These are phyloP conservation scores for Urocitellus parryii DNA, from an alignment of 2,113 vertebrate genomes.

Conservation along the genomic window DNA sequence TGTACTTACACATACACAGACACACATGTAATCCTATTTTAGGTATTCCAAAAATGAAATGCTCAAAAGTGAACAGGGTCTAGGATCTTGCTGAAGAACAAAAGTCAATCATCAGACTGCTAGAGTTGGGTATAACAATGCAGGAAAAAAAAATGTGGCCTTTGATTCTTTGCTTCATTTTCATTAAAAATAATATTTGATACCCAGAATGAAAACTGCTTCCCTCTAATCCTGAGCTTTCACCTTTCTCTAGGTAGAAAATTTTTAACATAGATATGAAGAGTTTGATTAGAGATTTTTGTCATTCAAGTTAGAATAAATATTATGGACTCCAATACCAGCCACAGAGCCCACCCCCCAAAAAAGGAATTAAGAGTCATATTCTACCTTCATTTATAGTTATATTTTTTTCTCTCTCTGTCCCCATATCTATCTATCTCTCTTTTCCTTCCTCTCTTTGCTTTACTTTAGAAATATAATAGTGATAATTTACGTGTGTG, in stretches of 20 bases:
- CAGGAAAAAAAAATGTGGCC: neutral
- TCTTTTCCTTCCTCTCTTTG: neutral
- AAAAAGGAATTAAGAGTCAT: neutral
- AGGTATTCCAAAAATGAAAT: constrained; percentile 3
- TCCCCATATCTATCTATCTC: too few species aligned
- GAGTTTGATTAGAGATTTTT: neutral
- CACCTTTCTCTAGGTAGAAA: neutral
- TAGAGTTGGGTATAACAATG: constrained; percentile 7
- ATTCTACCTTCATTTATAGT: neutral
- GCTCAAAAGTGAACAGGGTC: neutral
- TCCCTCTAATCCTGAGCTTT: neutral
- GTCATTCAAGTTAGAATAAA: neutral
- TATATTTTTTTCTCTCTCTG: neutral
- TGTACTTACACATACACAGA: neutral
- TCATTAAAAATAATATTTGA: constrained; percentile 14
- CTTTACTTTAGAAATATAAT: neutral
- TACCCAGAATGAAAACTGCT: neutral
- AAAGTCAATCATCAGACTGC: neutral
- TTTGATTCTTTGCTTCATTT: constrained; percentile 39
- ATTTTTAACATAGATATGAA: neutral
- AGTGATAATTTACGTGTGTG: neutral
- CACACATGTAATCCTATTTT: neutral
- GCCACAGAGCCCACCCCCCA: neutral
- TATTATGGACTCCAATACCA: neutral
- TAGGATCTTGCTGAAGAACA: neutral